Percentiles rank a stretch among this genome's conserved stretches.
phyloP scores from a whole-genome alignment of 2,888 invertebrate genomes.

The Lagria hirta region DNA sequence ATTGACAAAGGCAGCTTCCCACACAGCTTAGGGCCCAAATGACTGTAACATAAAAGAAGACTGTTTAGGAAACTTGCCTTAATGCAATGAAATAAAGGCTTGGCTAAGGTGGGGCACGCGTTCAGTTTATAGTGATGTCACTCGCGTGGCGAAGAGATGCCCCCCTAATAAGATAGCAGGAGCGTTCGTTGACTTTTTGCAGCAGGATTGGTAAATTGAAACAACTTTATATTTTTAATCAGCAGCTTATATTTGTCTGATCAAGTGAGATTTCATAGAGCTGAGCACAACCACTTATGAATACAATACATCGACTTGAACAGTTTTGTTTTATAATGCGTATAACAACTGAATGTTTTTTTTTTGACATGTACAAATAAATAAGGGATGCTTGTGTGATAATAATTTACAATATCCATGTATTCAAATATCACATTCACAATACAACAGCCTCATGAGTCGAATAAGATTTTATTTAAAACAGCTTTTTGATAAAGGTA shows the following conservation, averaged over 20 bases:
- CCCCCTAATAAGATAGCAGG: slow-evolving; percentile 28
- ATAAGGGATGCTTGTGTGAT: slow-evolving; percentile 46
- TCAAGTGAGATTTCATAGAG: slow-evolving; percentile 39
- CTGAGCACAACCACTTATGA: slow-evolving; percentile 49
- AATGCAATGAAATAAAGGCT: slow-evolving; percentile 46
- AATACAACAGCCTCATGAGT: slow-evolving; percentile 54
- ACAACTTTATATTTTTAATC: slow-evolving; percentile 35
- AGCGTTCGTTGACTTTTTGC: slow-evolving; percentile 28
- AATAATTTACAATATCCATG: slow-evolving; percentile 51
- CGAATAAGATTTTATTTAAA: slow-evolving; percentile 40
- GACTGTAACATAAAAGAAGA: slow-evolving; percentile 36
- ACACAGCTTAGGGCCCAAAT: slow-evolving; percentile 43
- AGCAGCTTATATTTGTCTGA: slow-evolving; percentile 45
- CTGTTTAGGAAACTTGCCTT: slow-evolving; percentile 52
- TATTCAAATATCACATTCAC: slow-evolving; percentile 57
- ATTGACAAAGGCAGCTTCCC: slow-evolving; percentile 45
- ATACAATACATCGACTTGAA: slow-evolving; percentile 50
- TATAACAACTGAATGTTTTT: slow-evolving; percentile 44
- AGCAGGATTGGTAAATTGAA: slow-evolving; percentile 13
- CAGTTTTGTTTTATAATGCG: slow-evolving; percentile 42
- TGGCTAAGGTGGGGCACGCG: slow-evolving; percentile 54
- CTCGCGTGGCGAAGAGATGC: slow-evolving; percentile 36
- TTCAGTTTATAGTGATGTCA: slow-evolving; percentile 41
- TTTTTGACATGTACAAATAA: slow-evolving; percentile 51
- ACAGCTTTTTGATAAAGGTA: slow-evolving; percentile 42